Evolutionary conservation across 2,888 invertebrate genomes (phyloP).

Genomic region (Megastigmus dorsalis): DNA sequence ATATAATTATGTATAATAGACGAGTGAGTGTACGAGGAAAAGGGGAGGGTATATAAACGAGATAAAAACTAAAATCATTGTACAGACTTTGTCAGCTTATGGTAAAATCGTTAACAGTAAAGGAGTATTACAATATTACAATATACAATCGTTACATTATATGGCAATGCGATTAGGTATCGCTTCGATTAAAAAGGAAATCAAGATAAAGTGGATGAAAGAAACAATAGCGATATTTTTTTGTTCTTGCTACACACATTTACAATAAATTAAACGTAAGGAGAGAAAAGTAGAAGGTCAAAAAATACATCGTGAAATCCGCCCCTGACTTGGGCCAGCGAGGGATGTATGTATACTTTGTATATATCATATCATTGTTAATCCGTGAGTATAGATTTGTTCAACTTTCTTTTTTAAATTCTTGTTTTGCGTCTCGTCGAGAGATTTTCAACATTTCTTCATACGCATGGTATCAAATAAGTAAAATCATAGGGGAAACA

Average conservation of each 20-base stretch:
- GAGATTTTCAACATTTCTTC: neutral
- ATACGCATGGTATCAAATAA: neutral
- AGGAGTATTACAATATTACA: conserved; percentile 34
- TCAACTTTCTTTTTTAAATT: neutral
- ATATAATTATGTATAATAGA: conserved; percentile 16
- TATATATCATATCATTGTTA: conserved; percentile 2
- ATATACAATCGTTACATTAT: conserved; percentile 32
- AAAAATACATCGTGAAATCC: conserved; percentile 44
- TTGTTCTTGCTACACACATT: neutral
- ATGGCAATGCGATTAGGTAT: conserved; percentile 29
- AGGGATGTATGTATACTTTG: neutral
- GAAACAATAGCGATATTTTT: conserved; percentile 12
- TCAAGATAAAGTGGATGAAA: neutral
- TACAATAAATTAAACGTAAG: conserved; percentile 36
- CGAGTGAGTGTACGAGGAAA: conserved; percentile 8
- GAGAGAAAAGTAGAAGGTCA: conserved; percentile 39
- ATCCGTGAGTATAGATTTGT: conserved; percentile 13
- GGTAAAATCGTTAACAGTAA: conserved; percentile 48
- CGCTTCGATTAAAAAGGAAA: conserved; percentile 12
- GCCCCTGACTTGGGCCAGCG: conserved; percentile 30
- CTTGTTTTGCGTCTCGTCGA: too few relatives aligned
- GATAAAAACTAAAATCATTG: conserved; percentile 43
- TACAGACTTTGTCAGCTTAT: conserved; percentile 42
- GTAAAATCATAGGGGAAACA: conserved; percentile 23
- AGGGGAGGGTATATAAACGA: conserved; percentile 25